Percentiles rank a stretch among this genome's conserved stretches.
phyloP scores from a whole-genome alignment of 2,113 vertebrate genomes.

The Coracopsis vasa region DNA sequence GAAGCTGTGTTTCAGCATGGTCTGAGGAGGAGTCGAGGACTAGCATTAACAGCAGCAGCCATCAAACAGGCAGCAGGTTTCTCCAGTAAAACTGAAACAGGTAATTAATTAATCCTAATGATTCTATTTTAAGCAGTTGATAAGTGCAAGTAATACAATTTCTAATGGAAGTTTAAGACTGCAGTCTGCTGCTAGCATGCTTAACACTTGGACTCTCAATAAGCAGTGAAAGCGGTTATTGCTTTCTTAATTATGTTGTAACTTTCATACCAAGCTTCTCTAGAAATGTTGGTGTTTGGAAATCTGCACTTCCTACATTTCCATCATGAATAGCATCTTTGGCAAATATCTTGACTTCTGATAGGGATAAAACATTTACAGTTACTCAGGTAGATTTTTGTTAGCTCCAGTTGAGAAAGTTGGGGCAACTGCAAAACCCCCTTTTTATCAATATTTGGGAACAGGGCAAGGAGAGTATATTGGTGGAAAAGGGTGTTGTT shows the following conservation, averaged over 20 bases:
- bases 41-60: constrained; percentile 93
- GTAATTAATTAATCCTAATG: constrained; percentile 49
- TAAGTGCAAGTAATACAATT: background rate
- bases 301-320: background rate
- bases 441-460: background rate
- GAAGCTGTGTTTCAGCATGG: constrained; percentile 95
- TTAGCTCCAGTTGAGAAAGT: background rate
- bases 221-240: background rate
- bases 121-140: background rate
- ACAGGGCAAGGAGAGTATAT: background rate
- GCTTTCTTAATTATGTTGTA: background rate
- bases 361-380: background rate
- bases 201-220: background rate
- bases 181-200: background rate
- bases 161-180: background rate
- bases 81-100: constrained; percentile 90
- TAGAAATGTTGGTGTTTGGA: background rate
- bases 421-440: background rate
- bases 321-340: background rate
- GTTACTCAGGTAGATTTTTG: background rate
- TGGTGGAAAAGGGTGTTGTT: background rate
- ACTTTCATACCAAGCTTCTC: background rate
- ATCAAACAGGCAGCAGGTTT: constrained; percentile 96
- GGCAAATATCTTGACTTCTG: background rate
- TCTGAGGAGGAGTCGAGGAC: constrained; percentile 88